phyloP scores from a whole-genome alignment of 2,113 vertebrate genomes.

The Acrocephalus kingi region DNA sequence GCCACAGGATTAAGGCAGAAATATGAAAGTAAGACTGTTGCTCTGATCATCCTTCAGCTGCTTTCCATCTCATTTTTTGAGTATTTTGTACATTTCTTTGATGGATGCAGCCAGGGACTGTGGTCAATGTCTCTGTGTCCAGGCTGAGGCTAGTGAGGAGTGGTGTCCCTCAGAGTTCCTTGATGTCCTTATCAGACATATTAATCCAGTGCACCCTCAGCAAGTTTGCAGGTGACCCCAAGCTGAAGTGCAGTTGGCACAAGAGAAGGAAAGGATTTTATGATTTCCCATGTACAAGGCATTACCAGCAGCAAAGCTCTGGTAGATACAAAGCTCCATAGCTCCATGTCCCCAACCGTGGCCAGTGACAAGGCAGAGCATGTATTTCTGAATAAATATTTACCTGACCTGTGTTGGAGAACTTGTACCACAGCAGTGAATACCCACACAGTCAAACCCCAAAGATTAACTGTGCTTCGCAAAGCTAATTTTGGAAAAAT shows the following conservation, averaged over 20 bases:
- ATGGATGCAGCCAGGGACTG: neutral
- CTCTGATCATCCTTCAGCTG: neutral
- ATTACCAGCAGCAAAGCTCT: neutral
- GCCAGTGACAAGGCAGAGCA: neutral
- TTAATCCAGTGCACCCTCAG: neutral
- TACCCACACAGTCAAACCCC: neutral
- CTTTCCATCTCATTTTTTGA: neutral
- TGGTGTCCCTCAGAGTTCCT: neutral
- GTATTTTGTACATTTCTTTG: neutral
- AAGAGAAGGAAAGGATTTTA: neutral
- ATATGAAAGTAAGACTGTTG: neutral
- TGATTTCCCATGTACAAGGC: neutral
- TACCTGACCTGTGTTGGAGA: neutral
- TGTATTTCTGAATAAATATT: fast-evolving
- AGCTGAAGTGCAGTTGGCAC: neutral
- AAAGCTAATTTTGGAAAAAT: neutral
- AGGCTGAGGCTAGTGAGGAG: neutral
- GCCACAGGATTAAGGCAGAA: neutral
- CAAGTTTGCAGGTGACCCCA: no score
- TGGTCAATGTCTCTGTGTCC: neutral
- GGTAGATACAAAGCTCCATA: fast-evolving
- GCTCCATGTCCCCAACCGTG: fast-evolving
- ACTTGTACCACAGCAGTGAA: neutral
- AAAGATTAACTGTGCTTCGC: neutral
- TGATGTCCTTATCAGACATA: neutral